Base-by-base conservation (phyloP, 2,888 invertebrate genomes). In the Ametastegia equiseti region DNA sequence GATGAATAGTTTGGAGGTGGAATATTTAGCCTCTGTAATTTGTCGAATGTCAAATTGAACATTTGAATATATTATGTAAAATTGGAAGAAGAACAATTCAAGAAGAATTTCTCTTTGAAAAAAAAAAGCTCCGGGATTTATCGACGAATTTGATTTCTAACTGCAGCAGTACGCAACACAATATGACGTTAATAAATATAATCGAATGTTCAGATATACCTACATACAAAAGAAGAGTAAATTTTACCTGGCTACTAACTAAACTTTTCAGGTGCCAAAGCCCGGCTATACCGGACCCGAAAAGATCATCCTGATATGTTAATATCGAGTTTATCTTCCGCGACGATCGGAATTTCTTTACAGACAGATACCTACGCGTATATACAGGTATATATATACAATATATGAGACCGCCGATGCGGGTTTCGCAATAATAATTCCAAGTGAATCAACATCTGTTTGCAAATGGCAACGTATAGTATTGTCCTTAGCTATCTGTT, bases 281-380 rank as follows among this genome's bases (percentile, higher is more conserved):
- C 45, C 50, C 23, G 50, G 9, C 78, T 60, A 42, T 54, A 33
- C n/a, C n/a, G 39, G 23, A 42, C 42, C 78, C 57, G 42, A 57
- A 75, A 54, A 78, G 78, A 78, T 78, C 60, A 36, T 78, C 63
- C 39, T 60, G 78, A 78, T 78, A 78, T 78, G 78, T 63, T 78
- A 78, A 78, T 78, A 45, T 23, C 19, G n/a, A 63, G 27, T 60
- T 63, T 78, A 78, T 78, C 78, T 78, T 30, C 13, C 60, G 19
- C 23, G 57, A 42, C 63, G 78, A 78, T 78, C 78, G 78, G 78
- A 78, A 78, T 78, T 78, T 78, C 42, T 78, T 42, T 60, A n/a
- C n/a, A n/a, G n/a, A n/a, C n/a, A n/a, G n/a, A n/a, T n/a, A n/a
- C n/a, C n/a, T n/a, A n/a, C n/a, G n/a, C n/a, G n/a, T n/a, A 78